Base-by-base conservation (phyloP, 2,888 invertebrate genomes). In the Archips crataeganus region DNA sequence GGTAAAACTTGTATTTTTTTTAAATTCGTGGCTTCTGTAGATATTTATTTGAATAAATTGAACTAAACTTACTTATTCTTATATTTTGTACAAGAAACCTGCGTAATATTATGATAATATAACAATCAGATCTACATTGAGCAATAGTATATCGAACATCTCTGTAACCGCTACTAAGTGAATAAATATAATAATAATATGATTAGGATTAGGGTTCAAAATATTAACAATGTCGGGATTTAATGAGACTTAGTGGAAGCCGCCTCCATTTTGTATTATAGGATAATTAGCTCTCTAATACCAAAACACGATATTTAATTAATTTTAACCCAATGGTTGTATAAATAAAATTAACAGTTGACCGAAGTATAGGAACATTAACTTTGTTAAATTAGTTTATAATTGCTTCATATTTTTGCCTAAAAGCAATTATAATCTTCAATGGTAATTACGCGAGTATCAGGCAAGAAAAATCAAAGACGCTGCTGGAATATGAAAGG, bases 311-410 rank as follows among this genome's bases (percentile, higher is more conserved):
- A 54, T 54, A 23, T 9, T 51, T 54, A 54, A 54, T 54, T 54
- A 54, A 23, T 54, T 15, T 2, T 11, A 11, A 10, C 10, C 15
- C 23, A 2, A 54, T 23, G 3, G 15, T 23, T 23, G 2, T 54
- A 54, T 23, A 54, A 54, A 15, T 54, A 54, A 15, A 23, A 15
- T 15, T 6, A 15, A 23, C 23, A 15, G 54, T 23, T 23, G 23
- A 23, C 23, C 54, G 23, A 8, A 54, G 23, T 54, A 23, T 2
- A 54, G 51, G 15, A 32, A 32, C 57, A 32, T 23, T 23, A 23
- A 57, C 57, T 57, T 57, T 57, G 57, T 57, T 57, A 3, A 32
- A 57, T 32, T 32, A 4, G 32, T 57, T 57, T 32, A 57, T 57
- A 32, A 57, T 32, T 11, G 57, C 5, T 23, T 57, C 3, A 57